Evolutionary conservation across 2,113 vertebrate genomes (phyloP), one percentile per base, ranked within the genome.

Genomic region (Eidolon helvum): DNA sequence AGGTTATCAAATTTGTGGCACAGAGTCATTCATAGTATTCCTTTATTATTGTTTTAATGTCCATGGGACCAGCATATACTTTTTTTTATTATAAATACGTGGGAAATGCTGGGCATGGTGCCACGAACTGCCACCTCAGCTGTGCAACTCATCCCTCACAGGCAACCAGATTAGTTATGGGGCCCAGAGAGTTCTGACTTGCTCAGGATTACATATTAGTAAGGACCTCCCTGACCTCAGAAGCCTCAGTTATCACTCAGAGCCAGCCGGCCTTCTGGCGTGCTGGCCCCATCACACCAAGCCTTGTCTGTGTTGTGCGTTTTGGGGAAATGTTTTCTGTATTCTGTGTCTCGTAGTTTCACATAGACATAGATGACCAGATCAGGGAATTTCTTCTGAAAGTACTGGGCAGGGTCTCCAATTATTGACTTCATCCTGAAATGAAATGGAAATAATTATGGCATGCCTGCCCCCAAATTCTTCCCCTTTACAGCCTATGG

Each of bases 341-440:
- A 40, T 2, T 98, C 68, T 74, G 97, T 97, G 59, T 86, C 53
- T 59, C 6, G 8, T 80, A 98, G 94, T 72, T 30, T 74, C 9
- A 57, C 97, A 22, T 98, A 98, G 85, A 98, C 95, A 7, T 98
- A 96, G 33, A 98, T 89, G 45, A 97, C 94, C 50, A 99, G 97
- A 86, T 97, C 69, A 14, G 99, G 99, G 79, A 99, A 99, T 26
- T 2, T 28, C 71, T 66, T 9, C 96, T 98, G 94, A 95, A 99
- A 98, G 97, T 98, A 99, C 14, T 87, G 55, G 35, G 87, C 85
- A 48, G 98, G 92, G 5, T 98, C 96, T 74, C 93, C 89, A 86
- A 98, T 96, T 88, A 0, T 97, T 0, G 7, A 1, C 55, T 22
- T 98, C 53, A 99, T 91, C 4, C 99, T 99, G 98, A 97, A 98